Conservation (phyloP, 1,140 invertebrate genomes). For the Procambarus clarkii region DNA sequence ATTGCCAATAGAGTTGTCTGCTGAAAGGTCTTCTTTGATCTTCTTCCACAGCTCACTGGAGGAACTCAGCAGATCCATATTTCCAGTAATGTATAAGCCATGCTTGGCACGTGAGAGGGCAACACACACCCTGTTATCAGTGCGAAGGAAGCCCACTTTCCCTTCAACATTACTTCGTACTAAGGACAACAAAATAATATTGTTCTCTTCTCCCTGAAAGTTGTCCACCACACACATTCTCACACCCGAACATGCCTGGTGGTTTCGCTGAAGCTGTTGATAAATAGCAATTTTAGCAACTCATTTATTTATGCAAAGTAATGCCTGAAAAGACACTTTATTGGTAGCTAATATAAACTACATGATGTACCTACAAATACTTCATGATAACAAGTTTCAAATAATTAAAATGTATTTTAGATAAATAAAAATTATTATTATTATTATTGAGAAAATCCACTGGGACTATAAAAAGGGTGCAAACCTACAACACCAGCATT, state of each 20-base stretch:
- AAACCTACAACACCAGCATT: too few relatives aligned
- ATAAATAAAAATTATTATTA: too few relatives aligned
- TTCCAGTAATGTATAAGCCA: constrained; percentile 83
- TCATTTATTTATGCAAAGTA: too few relatives aligned
- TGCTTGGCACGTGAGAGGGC: constrained; percentile 88
- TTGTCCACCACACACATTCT: constrained; percentile 85
- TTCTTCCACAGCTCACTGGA: constrained; percentile 76
- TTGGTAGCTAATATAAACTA: too few relatives aligned
- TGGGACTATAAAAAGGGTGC: too few relatives aligned
- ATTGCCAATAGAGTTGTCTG: constrained; percentile 71
- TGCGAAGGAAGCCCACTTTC: constrained; percentile 86
- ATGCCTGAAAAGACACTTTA: too few relatives aligned
- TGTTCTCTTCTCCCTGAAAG: constrained; percentile 90
- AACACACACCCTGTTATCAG: constrained; percentile 88
- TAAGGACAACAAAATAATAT: constrained; percentile 89
- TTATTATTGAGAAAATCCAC: too few relatives aligned
- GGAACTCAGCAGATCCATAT: constrained; percentile 74
- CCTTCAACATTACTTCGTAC: constrained; percentile 84
- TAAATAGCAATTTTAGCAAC: not conserved
- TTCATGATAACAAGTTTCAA: too few relatives aligned
- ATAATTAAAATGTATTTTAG: too few relatives aligned
- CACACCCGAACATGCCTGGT: constrained; percentile 36
- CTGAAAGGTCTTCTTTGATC: constrained; percentile 73
- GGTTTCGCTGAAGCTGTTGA: constrained; percentile 38
- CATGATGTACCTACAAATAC: too few relatives aligned